These are phyloP conservation scores for Platysteira castanea DNA, from an alignment of 2,113 vertebrate genomes.

Conservation along the genomic window DNA sequence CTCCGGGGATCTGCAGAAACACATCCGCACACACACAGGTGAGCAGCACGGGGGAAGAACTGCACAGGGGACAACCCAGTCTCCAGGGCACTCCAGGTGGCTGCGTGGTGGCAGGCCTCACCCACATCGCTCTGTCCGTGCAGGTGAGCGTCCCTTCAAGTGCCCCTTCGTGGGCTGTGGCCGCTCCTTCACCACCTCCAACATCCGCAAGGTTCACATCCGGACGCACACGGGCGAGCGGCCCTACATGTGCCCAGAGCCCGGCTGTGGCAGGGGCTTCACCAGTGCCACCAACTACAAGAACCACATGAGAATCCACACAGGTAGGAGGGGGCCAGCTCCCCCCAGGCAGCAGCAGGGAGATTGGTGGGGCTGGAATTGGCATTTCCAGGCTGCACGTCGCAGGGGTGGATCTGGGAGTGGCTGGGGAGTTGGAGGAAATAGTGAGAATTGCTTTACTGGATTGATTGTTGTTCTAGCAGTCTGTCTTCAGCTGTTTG, in stretches of 20 bases:
- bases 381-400: neutral
- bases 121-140: neutral
- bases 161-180: slow-evolving; percentile 83
- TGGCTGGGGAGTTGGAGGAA: neutral
- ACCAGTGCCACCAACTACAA: slow-evolving; percentile 86
- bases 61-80: neutral
- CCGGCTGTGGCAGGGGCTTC: slow-evolving; percentile 79
- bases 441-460: neutral
- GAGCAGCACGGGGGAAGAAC: neutral
- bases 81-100: neutral
- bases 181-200: slow-evolving; percentile 83
- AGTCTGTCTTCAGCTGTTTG: neutral
- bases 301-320: slow-evolving; percentile 87
- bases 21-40: slow-evolving; percentile 83
- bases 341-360: neutral
- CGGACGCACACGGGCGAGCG: slow-evolving; percentile 83
- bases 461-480: neutral
- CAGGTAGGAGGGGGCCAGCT: slow-evolving; percentile 64
- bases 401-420: neutral
- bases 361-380: neutral
- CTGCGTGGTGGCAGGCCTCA: neutral
- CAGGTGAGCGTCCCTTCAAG: slow-evolving; percentile 82
- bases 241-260: slow-evolving; percentile 79
- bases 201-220: slow-evolving; percentile 84
- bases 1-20: slow-evolving; percentile 84